Evolutionary conservation across 1,140 invertebrate genomes (phyloP), one percentile per base, ranked within the genome.

Genomic region (Drosophila sp.): DNA sequence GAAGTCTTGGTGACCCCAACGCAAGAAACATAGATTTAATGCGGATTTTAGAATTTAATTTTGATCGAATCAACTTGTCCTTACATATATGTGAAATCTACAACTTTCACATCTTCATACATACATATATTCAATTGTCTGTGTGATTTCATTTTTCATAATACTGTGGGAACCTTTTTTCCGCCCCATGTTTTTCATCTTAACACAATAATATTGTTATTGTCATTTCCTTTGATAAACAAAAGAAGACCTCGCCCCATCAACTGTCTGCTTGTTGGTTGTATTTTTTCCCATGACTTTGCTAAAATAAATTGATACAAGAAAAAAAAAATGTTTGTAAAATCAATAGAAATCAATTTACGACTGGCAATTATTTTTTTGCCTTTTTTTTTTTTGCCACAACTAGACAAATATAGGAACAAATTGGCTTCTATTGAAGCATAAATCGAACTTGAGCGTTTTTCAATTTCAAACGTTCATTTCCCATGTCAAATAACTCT

Each of bases 361-460:
- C 83, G 76, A 68, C 70, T 69, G 61, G 72, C 79, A 83, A 87
- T 87, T 87, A 87, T 86, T 72, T 72, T 7, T 23, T 47, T 47
- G 6, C 6, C 17, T 23, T 44, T 23, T 44, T 25, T 25, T 25
- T 47, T 47, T 47, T 25, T 23, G 41, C 41, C 29, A 32, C 66
- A 61, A 77, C 68, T 64, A 69, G 68, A 69, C 35, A 17, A 66
- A 69, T 30, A 38, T 7, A 38, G 41, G 68, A 62, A 79, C 60
- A 76, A 86, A 86, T 82, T 87, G 84, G 44, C 79, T 79, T 76
- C 66, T 17, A 87, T 87, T 87, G 76, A 76, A 86, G 58, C 79
- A 83, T 83, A 86, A 79, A 79, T 87, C 71, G 83, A 82, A 72
- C 62, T 67, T 67, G 61, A 67, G 10, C 55, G 56, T 70, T 86